A percentile compares a stretch with the other conserved stretches of the same genome.
Conservation (phyloP, 2,797 vertebrate genomes). For the Rhabdomys pumilio region DNA sequence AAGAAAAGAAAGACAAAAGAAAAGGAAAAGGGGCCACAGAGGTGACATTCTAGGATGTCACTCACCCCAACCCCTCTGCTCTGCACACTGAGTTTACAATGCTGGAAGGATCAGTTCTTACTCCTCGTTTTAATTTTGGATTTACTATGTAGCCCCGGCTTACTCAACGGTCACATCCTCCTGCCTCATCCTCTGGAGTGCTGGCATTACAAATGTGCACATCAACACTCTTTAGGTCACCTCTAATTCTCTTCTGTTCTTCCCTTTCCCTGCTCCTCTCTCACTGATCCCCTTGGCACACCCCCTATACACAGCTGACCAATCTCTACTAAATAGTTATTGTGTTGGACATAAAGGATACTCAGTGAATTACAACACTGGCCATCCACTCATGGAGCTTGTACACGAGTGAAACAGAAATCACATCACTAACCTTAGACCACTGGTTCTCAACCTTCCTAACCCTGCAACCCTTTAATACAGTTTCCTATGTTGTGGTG, state of each 20-base stretch:
- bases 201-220: not conserved
- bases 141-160: not conserved
- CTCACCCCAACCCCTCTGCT: not conserved
- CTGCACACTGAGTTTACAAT: not conserved
- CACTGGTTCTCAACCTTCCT: not conserved
- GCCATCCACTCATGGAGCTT: not conserved
- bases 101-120: not conserved
- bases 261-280: too few relatives aligned
- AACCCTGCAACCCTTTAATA: not conserved
- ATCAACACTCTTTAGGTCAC: not conserved
- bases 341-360: not conserved
- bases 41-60: not conserved
- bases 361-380: not conserved
- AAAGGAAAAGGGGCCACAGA: not conserved
- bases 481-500: not conserved
- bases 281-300: not conserved
- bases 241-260: not conserved
- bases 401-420: not conserved
- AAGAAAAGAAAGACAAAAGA: not conserved
- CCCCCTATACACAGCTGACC: not conserved
- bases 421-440: not conserved
- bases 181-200: not conserved
- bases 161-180: not conserved
- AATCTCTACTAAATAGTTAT: not conserved
- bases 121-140: not conserved